Base-by-base conservation (phyloP, 2,888 invertebrate genomes). In the Anthophora plumipes region DNA sequence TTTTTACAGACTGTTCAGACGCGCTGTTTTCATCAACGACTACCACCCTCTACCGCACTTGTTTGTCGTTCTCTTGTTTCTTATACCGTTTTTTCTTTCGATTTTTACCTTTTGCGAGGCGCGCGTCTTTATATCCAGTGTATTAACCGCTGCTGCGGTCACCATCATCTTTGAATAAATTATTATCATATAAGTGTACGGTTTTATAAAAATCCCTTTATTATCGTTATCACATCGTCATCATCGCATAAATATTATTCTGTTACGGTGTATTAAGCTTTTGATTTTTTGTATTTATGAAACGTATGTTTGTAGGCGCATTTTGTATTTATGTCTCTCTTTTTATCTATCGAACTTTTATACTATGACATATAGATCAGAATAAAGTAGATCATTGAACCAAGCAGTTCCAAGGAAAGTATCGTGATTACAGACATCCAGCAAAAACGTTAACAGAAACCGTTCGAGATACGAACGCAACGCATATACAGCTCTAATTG, bases 131-230 rank as follows among this genome's bases (percentile, higher is more conserved):
- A 68, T 87, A 83, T 89, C 85, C 89, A 88, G 80, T 90, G 90
- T 90, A 90, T 86, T 31, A 82, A 83, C 87, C 85, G 89, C 85
- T 72, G 60, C 31, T 61, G 88, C 89, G 89, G 89, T 70, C 85
- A 85, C 84, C 85, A 84, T 85, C 88, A 89, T 89, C 87, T 90
- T 88, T 91, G 86, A 91, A 91, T 91, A 91, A 91, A 91, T 91
- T 91, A 91, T 91, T 91, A 90, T 87, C 86, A 89, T 90, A 90
- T 86, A 86, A 90, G 64, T 77, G 61, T 82, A 76, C 63, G 76
- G 61, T 82, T 82, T 84, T 71, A 68, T 74, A 76, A 69, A 17
- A 69, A 77, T 25, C 75, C 71, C 61, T 48, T 63, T 73, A 73
- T 66, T 78, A 61, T 68, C n/a, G n/a, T n/a, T 63, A 25, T 60